Base-by-base conservation (phyloP, 1,140 invertebrate species). In the Anoplolepis gracilipes region DNA sequence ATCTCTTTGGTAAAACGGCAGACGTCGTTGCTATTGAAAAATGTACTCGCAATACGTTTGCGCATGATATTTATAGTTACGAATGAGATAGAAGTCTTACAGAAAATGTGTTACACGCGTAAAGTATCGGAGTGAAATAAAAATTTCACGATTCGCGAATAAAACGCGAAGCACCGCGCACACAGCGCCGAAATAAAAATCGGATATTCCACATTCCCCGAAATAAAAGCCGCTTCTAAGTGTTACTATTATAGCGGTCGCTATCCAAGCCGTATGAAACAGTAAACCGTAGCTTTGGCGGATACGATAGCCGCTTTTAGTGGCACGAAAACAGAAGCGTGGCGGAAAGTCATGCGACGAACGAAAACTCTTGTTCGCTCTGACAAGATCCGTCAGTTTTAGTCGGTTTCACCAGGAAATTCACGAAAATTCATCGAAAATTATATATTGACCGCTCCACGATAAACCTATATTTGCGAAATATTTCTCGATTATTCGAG, bases 291-390 rank as follows among this genome's bases (percentile, higher is more conserved):
- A 42, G 25, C 53, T 72, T 57, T 49, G 53, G 49, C 78, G 67
- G 57, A 82, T 72, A 81, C 67, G 65, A 81, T 70, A 81, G 72
- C 67, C 36, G 67, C 78, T 82, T 72, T 82, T 73, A 82, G 67
- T 59, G 67, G 13, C 53, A 53, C 78, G 53, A 59, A 82, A 72
- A 82, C 78, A 59, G 53, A 28, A 73, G 49, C 65, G 10, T n/a
- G 36, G 25, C 19, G 53, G 42, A 59, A 73, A 59, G 78, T 73
- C 67, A 49, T 49, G 28, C 46, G 64, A 72, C 65, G 55, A 73
- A 73, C 53, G 64, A 79, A 59, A 81, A 81, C 70, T 72, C 39
- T 13, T 46, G 57, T 70, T 59, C n/a, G 39, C 65, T 61, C 61
- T 6, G 65, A 72, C 65, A 36, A 16, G 53, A 81, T 79, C 22